Evolutionary conservation across 1,140 invertebrate genomes (phyloP).

Genomic region (Polyergus mexicanus): DNA sequence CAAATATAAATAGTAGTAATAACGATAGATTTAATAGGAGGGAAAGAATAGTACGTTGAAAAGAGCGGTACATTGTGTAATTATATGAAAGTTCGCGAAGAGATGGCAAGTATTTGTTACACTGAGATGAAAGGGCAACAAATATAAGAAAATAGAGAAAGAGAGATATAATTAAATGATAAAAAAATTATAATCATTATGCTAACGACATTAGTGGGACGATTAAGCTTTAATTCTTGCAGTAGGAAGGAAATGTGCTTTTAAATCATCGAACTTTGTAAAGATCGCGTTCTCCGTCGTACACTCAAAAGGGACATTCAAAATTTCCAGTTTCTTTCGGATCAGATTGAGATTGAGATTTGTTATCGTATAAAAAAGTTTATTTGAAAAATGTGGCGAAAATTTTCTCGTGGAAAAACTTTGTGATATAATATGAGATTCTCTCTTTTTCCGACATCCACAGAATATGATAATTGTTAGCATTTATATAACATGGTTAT

Average conservation of each 20-base stretch:
- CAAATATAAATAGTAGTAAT: slow-evolving; percentile 65
- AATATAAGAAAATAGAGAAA: neutral
- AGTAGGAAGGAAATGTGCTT: neutral
- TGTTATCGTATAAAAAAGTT: slow-evolving; percentile 3
- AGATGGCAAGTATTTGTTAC: slow-evolving; percentile 2
- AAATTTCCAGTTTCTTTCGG: slow-evolving; percentile 11
- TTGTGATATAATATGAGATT: slow-evolving; percentile 19
- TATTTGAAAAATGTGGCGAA: neutral
- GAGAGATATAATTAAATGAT: neutral
- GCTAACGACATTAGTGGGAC: neutral
- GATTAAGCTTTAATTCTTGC: neutral
- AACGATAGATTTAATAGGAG: slow-evolving; percentile 46
- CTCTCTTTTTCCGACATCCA: slow-evolving; percentile 7
- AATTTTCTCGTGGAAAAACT: neutral
- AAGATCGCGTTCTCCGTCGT: neutral
- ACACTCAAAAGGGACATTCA: neutral
- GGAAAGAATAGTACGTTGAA: slow-evolving; percentile 30
- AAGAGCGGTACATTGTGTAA: slow-evolving; percentile 16
- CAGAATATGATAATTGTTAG: slow-evolving; percentile 1
- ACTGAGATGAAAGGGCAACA: neutral
- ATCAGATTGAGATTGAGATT: neutral
- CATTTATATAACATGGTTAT: neutral
- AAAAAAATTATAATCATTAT: slow-evolving; percentile 7
- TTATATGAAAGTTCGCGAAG: neutral
- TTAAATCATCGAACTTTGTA: neutral